These are phyloP conservation scores for Netelia fuscicornis DNA, from an alignment of 2,888 invertebrate species.

Conservation along the genomic window DNA sequence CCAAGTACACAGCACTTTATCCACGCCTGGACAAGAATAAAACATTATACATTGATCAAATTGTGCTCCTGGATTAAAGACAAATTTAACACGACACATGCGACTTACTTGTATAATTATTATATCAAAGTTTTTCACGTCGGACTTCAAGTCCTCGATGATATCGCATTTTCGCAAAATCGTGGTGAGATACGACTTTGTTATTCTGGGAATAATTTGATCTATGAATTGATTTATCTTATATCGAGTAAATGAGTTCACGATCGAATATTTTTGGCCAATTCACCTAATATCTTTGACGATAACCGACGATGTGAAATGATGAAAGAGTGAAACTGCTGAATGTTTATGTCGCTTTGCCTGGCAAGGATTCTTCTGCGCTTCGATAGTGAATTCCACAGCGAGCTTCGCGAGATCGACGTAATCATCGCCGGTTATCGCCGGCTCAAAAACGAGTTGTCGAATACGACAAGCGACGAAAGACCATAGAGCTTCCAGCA, in stretches of 20 bases:
- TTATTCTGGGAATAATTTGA: conserved; percentile 76
- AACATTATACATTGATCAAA: conserved; percentile 41
- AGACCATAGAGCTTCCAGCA: conserved; percentile 81
- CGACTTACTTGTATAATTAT: conserved; percentile 78
- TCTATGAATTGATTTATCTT: conserved; percentile 5
- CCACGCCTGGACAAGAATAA: conserved; percentile 77
- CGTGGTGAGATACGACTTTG: conserved; percentile 75
- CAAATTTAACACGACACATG: conserved; percentile 48
- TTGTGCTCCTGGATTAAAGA: not conserved
- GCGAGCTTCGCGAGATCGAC: conserved; percentile 80
- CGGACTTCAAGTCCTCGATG: conserved; percentile 73
- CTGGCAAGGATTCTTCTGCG: conserved; percentile 76
- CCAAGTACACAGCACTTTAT: conserved; percentile 80
- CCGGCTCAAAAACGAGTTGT: conserved; percentile 78
- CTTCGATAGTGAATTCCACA: conserved; percentile 80
- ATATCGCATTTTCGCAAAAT: conserved; percentile 74
- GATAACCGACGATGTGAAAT: conserved; percentile 80
- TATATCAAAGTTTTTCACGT: conserved; percentile 77
- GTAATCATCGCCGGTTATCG: conserved; percentile 75
- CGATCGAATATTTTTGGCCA: not conserved
- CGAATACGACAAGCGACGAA: conserved; percentile 80
- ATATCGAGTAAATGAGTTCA: conserved; percentile 1
- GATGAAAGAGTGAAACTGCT: conserved; percentile 79
- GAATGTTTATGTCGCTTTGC: conserved; percentile 80
- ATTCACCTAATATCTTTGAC: conserved; percentile 81